Base-by-base conservation (phyloP, 2,113 vertebrate genomes). In the Phodopus roborovskii region DNA sequence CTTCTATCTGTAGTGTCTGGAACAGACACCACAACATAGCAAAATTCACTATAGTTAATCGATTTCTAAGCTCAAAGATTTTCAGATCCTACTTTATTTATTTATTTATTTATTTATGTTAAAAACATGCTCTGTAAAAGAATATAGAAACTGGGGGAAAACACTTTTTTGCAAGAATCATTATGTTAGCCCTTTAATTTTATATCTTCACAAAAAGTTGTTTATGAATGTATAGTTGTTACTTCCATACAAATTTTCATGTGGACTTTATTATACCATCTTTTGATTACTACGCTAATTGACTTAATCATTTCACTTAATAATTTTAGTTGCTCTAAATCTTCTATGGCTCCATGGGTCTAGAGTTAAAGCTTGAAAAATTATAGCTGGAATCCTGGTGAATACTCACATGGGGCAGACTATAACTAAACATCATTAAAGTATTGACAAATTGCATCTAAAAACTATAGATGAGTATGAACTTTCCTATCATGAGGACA, bases 331-430 rank as follows among this genome's bases (percentile, higher is more conserved):
- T 66, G 3, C 11, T 64, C 91, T 74, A 71, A 58, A 79, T 42
- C 28, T 94, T 74, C 42, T 22, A 20, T 56, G 30, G 3, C 22
- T 88, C 9, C 71, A 70, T 56, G 60, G 66, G 8, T 86, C 36
- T 48, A 45, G 24, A 77, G 53, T 78, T 62, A 91, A 89, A 96
- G 4, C 30, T 89, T 92, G 86, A 83, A 42, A 78, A 81, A 91
- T 93, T 86, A 62, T 3, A 89, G 24, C 24, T 77, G 26, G 81
- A 94, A 73, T 82, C 28, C 30, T 68, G 20, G 53, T 45, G 19
- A 82, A 92, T 48, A 73, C 24, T 58, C 28, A 60, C 8, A 74
- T 33, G 33, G 16, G 19, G 2, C 15, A 71, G 48, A 17, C 7
- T 36, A 2, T 10, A 8, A 73, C n/a, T 62, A 26, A 83, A 83